Conservation (phyloP, 2,888 invertebrate genomes). For the Hesperia comma region DNA sequence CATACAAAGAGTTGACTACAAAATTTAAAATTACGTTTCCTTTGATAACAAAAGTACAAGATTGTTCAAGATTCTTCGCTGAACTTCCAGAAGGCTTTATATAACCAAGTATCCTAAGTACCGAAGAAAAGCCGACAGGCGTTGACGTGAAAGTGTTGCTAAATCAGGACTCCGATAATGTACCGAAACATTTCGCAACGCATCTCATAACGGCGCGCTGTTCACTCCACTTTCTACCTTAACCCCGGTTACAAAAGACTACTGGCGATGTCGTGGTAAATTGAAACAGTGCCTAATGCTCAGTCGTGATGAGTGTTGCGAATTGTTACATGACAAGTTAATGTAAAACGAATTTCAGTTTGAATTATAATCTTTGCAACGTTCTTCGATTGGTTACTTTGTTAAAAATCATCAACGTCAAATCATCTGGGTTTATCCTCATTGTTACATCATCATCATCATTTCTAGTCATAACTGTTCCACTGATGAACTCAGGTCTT, state of each 20-base stretch:
- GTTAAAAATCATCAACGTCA: neutral
- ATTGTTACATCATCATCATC: no score
- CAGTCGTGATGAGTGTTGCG: conserved; percentile 31
- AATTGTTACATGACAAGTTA: conserved; percentile 34
- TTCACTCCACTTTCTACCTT: conserved; percentile 14
- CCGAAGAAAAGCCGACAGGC: conserved; percentile 35
- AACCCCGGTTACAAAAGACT: conserved; percentile 1
- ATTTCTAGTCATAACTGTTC: no score
- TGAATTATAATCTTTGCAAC: conserved; percentile 22
- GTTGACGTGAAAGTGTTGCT: conserved; percentile 37
- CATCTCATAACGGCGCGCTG: conserved; percentile 14
- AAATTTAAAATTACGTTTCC: conserved; percentile 2
- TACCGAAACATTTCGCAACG: conserved; percentile 24
- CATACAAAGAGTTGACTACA: neutral
- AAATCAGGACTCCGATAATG: conserved; percentile 32
- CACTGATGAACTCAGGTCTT: no score
- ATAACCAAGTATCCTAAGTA: conserved; percentile 27
- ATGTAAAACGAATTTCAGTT: conserved; percentile 33
- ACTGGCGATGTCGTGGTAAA: neutral
- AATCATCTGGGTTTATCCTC: no score
- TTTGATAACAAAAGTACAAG: conserved; percentile 4
- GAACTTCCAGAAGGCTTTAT: conserved; percentile 29
- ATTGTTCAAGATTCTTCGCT: conserved; percentile 12
- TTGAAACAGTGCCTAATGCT: conserved; percentile 16
- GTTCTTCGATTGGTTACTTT: conserved; percentile 7